phyloP scores from a whole-genome alignment of 2,113 vertebrate species.

The Astatotilapia flaviijosephi region DNA sequence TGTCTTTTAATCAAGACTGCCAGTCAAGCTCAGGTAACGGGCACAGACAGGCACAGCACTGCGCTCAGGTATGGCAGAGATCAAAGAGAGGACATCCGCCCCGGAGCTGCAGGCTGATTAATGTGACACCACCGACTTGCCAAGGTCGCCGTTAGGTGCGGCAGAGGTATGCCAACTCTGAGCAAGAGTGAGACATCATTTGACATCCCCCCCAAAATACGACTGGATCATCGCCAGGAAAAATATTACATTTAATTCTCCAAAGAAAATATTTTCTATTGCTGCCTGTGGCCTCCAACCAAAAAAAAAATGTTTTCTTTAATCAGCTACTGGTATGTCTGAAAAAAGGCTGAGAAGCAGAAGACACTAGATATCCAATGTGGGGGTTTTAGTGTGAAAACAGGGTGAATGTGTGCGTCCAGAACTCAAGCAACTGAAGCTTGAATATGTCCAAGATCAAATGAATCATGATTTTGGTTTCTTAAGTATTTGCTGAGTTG shows the following conservation, averaged over 20 bases:
- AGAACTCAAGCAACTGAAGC: neutral
- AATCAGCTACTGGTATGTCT: neutral
- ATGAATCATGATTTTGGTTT: neutral
- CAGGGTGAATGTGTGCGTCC: neutral
- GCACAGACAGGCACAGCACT: neutral
- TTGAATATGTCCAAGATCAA: neutral
- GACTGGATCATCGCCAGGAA: neutral
- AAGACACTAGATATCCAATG: neutral
- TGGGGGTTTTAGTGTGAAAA: neutral
- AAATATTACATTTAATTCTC: neutral
- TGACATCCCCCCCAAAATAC: neutral
- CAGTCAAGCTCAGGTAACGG: neutral
- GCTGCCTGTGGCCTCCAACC: neutral
- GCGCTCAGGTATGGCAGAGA: neutral
- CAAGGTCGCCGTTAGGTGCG: constrained; percentile 3
- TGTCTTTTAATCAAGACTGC: constrained; percentile 15
- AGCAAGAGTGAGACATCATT: constrained; percentile 3
- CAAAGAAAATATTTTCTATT: neutral
- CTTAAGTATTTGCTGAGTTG: neutral
- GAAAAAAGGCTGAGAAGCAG: neutral
- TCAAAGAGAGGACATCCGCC: constrained; percentile 10
- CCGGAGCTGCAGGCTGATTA: neutral
- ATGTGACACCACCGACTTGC: neutral
- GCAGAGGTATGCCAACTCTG: neutral
- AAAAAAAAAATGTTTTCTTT: neutral